Base-by-base conservation (phyloP, 1,140 invertebrate species). In the Drosophila carrolli region DNA sequence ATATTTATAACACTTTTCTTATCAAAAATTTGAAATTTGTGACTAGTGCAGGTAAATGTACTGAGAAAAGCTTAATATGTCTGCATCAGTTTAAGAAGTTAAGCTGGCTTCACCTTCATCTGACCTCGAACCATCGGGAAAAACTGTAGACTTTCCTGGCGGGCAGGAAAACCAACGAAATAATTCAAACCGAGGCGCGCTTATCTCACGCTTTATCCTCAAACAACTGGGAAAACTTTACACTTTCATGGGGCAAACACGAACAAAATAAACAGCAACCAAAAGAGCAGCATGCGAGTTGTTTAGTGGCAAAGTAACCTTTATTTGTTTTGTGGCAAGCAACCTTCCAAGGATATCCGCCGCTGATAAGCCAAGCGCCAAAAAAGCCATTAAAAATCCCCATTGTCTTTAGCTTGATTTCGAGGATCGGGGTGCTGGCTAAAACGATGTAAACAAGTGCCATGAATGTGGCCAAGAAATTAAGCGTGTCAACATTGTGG, bases 401-500 rank as follows among this genome's bases (percentile, higher is more conserved):
- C 73, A 88, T 88, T 86, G 83, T 86, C 71, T 74, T 61, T 50
- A 16, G 57, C 41, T 38, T 9, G 38, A 13, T 27, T 46, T 9
- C 16, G 40, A 35, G 43, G 29, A 48, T 16, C 8, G 29, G 50
- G 29, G 11, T 47, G 41, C 50, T 47, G 51, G 46, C 44, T 83
- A 48, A 84, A 74, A 89, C 63, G 79, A 65, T 86, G 85, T 63
- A 70, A 90, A 81, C 85, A 90, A 90, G 76, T 90, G 86, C 75
- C 70, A 74, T 90, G 85, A 86, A 86, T 79, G 75, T 66, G 79
- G 82, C 86, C 84, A 88, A 83, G 83, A 88, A 88, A 90, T 90
- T 88, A 86, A 86, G 75, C 83, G 79, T 88, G 82, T 82, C 82
- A 81, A 82, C 75, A 59, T 59, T 51, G 56, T 71, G 68, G 68